These are phyloP conservation scores for Botia kubotai DNA, from an alignment of 2,797 vertebrate species.

Conservation along the genomic window DNA sequence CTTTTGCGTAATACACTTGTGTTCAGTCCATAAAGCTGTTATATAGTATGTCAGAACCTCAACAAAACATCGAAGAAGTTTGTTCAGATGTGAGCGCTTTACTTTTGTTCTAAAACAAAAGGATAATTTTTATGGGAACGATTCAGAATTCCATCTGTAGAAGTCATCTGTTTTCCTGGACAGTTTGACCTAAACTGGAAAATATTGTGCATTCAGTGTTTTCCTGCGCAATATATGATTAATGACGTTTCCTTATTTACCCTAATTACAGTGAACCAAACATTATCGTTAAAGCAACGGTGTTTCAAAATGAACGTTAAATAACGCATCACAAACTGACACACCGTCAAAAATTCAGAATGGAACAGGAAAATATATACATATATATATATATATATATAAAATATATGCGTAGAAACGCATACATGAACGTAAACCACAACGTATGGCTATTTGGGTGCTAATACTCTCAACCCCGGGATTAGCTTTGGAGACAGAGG, in stretches of 20 bases:
- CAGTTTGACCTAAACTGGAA: slow-evolving; percentile 51
- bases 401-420: too few species aligned
- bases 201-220: slow-evolving; percentile 23
- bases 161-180: slow-evolving; percentile 41
- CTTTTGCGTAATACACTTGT: slow-evolving; percentile 11
- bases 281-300: slow-evolving; percentile 10
- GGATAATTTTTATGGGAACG: slow-evolving; percentile 34
- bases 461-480: slow-evolving; percentile 44
- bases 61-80: not conserved
- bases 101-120: slow-evolving; percentile 21
- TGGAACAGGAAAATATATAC: slow-evolving; percentile 36
- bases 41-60: not conserved
- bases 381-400: too few species aligned
- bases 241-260: slow-evolving; percentile 26
- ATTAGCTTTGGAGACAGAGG: slow-evolving; percentile 34
- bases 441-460: slow-evolving; percentile 39
- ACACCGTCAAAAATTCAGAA: slow-evolving; percentile 32
- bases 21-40: slow-evolving; percentile 7
- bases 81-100: not conserved
- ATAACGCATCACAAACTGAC: slow-evolving; percentile 23
- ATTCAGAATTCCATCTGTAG: slow-evolving; percentile 48
- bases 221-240: not conserved
- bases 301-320: slow-evolving; percentile 24
- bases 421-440: slow-evolving; percentile 44
- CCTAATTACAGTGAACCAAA: slow-evolving; percentile 12